phyloP scores from a whole-genome alignment of 2,888 invertebrate genomes.

The Pelosia muscerda region DNA sequence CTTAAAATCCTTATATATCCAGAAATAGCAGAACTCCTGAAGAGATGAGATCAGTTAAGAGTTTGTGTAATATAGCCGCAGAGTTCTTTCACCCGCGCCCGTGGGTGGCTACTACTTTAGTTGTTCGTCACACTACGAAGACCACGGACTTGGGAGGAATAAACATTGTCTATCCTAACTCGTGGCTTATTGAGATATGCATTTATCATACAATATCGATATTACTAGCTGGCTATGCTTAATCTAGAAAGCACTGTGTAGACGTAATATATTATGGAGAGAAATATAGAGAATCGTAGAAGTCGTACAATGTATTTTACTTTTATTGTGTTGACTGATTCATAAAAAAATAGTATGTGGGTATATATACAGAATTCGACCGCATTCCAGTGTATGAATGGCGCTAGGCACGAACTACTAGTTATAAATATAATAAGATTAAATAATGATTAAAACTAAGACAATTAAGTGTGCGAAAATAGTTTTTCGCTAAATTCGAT shows the following conservation, averaged over 20 bases:
- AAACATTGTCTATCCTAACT: neutral
- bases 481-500: neutral
- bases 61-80: constrained; percentile 45
- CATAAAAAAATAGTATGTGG: neutral
- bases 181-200: neutral
- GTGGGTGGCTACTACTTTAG: constrained; percentile 63
- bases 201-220: neutral
- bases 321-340: neutral
- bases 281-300: neutral
- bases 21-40: constrained; percentile 54
- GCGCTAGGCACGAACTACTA: neutral
- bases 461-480: neutral
- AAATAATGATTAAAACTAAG: neutral
- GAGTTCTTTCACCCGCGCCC: constrained; percentile 64
- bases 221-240: neutral
- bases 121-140: constrained; percentile 27
- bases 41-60: constrained; percentile 55
- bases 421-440: neutral
- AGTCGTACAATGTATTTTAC: no score
- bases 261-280: neutral
- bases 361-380: neutral
- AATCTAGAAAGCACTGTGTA: neutral
- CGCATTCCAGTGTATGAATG: neutral
- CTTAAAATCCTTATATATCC: constrained; percentile 33
- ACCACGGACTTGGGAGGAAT: constrained; percentile 42